Percentiles rank a stretch among this genome's conserved stretches.
phyloP scores from a whole-genome alignment of 2,797 vertebrate species.

The Silurus lanzhouensis region DNA sequence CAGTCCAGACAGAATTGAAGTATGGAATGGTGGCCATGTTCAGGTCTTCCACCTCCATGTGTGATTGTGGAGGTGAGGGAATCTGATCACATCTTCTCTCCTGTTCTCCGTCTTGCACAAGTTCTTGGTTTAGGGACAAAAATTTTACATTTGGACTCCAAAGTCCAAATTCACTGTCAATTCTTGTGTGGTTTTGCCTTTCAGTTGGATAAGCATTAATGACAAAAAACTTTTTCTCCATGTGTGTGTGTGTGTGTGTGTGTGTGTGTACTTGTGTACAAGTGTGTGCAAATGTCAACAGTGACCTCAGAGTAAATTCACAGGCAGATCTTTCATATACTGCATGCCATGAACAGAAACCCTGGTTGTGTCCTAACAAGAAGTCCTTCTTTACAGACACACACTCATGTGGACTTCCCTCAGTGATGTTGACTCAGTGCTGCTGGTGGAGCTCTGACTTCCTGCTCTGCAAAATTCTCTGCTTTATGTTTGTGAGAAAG shows the following conservation, averaged over 20 bases:
- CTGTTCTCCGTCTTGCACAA: too few relatives aligned
- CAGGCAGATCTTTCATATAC: conserved; percentile 75
- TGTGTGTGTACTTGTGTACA: conserved; percentile 48
- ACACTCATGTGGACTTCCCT: conserved; percentile 55
- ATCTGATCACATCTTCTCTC: too few relatives aligned
- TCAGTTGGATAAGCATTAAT: too few relatives aligned
- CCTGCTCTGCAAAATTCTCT: not conserved
- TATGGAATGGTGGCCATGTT: too few relatives aligned
- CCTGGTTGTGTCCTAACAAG: conserved; percentile 64
- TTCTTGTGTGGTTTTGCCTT: not conserved
- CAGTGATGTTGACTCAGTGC: conserved; percentile 69
- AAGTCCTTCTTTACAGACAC: conserved; percentile 65
- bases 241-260: conserved; percentile 8
- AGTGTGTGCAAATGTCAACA: conserved; percentile 70
- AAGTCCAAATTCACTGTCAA: too few relatives aligned
- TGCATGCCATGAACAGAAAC: conserved; percentile 64
- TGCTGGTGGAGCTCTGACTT: conserved; percentile 46
- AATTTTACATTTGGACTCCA: too few relatives aligned
- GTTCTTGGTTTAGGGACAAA: too few relatives aligned
- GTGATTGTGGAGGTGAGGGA: too few relatives aligned
- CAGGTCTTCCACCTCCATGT: too few relatives aligned
- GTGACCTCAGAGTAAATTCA: conserved; percentile 65
- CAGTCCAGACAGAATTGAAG: too few relatives aligned
- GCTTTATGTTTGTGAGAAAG: not conserved
- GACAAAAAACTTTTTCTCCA: too few relatives aligned